Evolutionary conservation across 2,113 vertebrate species (phyloP), one percentile per base, ranked within the genome.

Genomic region (Colius striatus): DNA sequence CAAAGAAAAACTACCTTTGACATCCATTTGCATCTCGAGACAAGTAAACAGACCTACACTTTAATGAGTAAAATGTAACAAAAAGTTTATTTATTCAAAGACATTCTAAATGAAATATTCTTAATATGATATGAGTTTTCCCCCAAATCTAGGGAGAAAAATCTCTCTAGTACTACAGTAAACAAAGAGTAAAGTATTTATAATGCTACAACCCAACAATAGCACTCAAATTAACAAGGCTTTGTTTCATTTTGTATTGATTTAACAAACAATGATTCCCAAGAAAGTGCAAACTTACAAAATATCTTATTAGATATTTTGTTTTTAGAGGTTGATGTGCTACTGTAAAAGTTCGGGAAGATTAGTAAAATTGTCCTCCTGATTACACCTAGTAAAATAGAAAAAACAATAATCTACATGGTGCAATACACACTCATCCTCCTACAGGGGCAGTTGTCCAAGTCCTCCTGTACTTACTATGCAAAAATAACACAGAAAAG

Each of bases 41-140:
- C 32, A 83, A 78, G 79, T 47, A 72, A 53, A 71, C 32, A 81
- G 36, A 54, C 18, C 84, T 73, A 72, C 72, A 74, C 60, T 93
- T 84, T 76, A 93, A 82, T 77, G 67, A 96, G 61, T 43, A 89
- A 96, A 89, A 26, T 54, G n/a, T 62, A 90, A 76, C 20, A 77
- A 83, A 81, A 83, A 41, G 4, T 21, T 91, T 87, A 58, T 70
- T 95, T 89, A 94, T 84, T 90, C 48, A 93, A 83, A 81, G 30
- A 55, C 6, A 47, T 7, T 50, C 88, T 61, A 61, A 75, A 73
- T 51, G 90, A 90, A 80, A 41, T 60, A 61, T 34, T 43, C 78
- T 93, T 85, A 86, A 75, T 68, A 41, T 30, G 27, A 70, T 58
- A 21, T 70, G 65, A 73, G 13, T 50, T 91, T 85, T 87, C 8